These are phyloP conservation scores for Macaria notata DNA, from an alignment of 2,888 invertebrate species.

Conservation along the genomic window DNA sequence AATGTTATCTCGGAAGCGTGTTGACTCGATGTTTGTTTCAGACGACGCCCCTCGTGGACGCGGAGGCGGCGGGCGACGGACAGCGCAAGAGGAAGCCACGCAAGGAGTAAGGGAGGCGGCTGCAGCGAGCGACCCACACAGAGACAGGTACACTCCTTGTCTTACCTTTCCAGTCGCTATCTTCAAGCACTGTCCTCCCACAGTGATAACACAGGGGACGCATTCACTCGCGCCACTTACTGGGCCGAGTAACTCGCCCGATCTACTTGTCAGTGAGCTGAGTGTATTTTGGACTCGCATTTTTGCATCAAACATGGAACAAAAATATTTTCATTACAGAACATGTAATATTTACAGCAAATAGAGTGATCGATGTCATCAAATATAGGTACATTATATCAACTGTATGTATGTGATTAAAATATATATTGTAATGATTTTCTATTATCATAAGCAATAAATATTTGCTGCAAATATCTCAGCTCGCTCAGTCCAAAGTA, in stretches of 20 bases:
- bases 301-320: slow-evolving; percentile 8
- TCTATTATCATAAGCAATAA: no score
- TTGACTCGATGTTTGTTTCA: slow-evolving; percentile 29
- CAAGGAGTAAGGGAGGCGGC: slow-evolving; percentile 60
- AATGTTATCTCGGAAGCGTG: background rate
- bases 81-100: slow-evolving; percentile 75
- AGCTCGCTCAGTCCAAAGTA: slow-evolving; percentile 28
- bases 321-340: slow-evolving; percentile 3
- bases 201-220: slow-evolving; percentile 6
- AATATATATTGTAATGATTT: no score
- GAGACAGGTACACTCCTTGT: slow-evolving; percentile 24
- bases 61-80: slow-evolving; percentile 71
- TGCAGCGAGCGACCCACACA: slow-evolving; percentile 5
- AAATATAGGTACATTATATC: no score
- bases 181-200: slow-evolving; percentile 20
- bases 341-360: background rate
- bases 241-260: slow-evolving; percentile 13
- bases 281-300: slow-evolving; percentile 22
- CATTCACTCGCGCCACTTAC: slow-evolving; percentile 10
- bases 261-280: slow-evolving; percentile 7
- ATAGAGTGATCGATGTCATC: background rate
- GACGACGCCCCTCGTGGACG: slow-evolving; percentile 50
- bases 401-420: no score
- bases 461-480: slow-evolving; percentile 12
- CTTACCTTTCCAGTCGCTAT: slow-evolving; percentile 13